Conservation (phyloP, 2,888 invertebrate genomes). For the Sminthurinus aureus region DNA sequence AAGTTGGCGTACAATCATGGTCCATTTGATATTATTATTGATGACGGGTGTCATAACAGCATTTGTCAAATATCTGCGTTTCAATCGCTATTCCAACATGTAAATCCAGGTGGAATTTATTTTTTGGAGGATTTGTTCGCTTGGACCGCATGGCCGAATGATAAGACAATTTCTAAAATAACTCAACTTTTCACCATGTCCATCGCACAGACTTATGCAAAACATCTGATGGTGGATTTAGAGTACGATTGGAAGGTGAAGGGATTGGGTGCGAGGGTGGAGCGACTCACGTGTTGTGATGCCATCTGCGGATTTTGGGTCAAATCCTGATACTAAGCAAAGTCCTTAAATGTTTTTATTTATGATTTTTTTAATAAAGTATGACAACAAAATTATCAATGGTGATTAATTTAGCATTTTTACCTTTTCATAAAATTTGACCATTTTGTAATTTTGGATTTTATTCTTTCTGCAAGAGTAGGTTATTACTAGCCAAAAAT, state of each 20-base stretch:
- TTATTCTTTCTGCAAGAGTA: no score
- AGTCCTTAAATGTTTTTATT: no score
- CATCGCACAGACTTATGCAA: no score
- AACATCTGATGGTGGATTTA: no score
- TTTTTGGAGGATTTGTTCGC: not conserved
- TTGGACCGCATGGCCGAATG: not conserved
- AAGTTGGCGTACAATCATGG: not conserved
- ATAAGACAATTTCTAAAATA: not conserved
- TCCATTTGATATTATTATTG: not conserved
- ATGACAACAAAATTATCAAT: no score
- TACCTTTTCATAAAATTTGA: no score
- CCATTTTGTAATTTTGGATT: no score
- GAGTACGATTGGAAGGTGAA: not conserved
- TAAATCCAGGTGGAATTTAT: not conserved
- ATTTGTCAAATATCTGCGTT: not conserved
- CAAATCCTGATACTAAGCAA: no score
- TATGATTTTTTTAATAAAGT: no score
- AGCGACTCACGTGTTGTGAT: not conserved
- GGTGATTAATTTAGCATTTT: no score
- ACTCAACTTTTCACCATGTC: not conserved
- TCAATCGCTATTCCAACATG: not conserved
- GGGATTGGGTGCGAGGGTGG: not conserved
- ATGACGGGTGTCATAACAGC: not conserved
- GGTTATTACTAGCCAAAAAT: no score
- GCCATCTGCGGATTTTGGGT: not conserved